A percentile compares a stretch with the other conserved stretches of the same genome.
phyloP scores from a whole-genome alignment of 1,140 invertebrate species.

The Drosophila teissieri region DNA sequence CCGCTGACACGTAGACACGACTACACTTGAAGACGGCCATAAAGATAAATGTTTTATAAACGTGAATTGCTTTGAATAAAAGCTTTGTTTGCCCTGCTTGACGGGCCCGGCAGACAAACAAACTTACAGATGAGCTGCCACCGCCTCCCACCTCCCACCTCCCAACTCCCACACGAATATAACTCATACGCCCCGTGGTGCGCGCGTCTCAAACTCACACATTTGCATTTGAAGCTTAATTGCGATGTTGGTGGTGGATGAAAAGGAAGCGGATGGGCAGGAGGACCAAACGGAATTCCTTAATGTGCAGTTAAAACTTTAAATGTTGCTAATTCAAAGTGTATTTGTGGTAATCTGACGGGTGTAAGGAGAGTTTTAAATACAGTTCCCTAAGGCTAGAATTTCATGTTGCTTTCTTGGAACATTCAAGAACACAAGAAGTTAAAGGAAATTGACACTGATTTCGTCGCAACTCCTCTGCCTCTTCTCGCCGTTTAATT shows the following conservation, averaged over 20 bases:
- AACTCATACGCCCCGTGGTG: slow-evolving; percentile 68
- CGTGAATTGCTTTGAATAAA: slow-evolving; percentile 82
- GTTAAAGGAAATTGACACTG: neutral
- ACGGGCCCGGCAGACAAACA: slow-evolving; percentile 52
- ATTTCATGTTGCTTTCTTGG: neutral
- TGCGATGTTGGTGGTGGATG: slow-evolving; percentile 47
- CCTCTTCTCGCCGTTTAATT: slow-evolving; percentile 16
- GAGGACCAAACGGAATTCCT: slow-evolving; percentile 25
- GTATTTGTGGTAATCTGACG: slow-evolving; percentile 26
- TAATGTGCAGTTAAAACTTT: slow-evolving; percentile 46
- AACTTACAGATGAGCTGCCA: slow-evolving; percentile 31
- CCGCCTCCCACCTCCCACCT: neutral
- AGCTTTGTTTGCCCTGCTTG: slow-evolving; percentile 70
- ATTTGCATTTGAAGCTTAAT: slow-evolving; percentile 69
- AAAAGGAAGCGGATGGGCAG: neutral
- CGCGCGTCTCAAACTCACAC: slow-evolving; percentile 27
- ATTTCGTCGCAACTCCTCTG: neutral
- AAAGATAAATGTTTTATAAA: slow-evolving; percentile 83
- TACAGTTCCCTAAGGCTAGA: slow-evolving; percentile 7
- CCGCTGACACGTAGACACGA: slow-evolving; percentile 22
- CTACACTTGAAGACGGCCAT: slow-evolving; percentile 77
- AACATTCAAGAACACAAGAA: neutral
- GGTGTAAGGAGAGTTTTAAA: slow-evolving; percentile 10
- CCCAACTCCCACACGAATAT: slow-evolving; percentile 25
- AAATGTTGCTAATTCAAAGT: slow-evolving; percentile 29